Evolutionary conservation across 2,797 vertebrate genomes (phyloP).

Genomic region (Sebastes dallii): DNA sequence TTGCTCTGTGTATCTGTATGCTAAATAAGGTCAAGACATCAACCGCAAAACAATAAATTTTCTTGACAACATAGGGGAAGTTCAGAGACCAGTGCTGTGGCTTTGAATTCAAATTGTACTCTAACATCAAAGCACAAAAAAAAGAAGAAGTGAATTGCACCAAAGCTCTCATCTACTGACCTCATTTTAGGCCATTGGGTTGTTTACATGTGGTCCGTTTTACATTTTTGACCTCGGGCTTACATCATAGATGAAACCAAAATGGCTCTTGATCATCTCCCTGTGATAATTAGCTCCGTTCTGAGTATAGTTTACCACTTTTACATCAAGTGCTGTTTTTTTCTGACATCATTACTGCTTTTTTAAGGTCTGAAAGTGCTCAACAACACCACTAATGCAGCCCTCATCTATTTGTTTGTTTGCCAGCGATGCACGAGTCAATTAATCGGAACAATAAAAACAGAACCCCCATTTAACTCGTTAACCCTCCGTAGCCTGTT

Average conservation of each 20-base stretch:
- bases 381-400: slow-evolving; percentile 22
- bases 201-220: slow-evolving; percentile 53
- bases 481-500: slow-evolving; percentile 68
- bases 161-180: slow-evolving; percentile 33
- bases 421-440: slow-evolving; percentile 43
- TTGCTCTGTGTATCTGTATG: slow-evolving; percentile 32
- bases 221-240: slow-evolving; percentile 51
- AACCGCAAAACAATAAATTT: slow-evolving; percentile 61
- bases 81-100: slow-evolving; percentile 39
- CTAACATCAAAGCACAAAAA: slow-evolving; percentile 41
- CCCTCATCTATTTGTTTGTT: slow-evolving; percentile 59
- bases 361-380: slow-evolving; percentile 32
- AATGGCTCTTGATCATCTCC: slow-evolving; percentile 47
- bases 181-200: slow-evolving; percentile 45
- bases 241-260: slow-evolving; percentile 39
- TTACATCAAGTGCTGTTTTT: slow-evolving; percentile 13
- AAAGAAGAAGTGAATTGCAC: slow-evolving; percentile 18
- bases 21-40: slow-evolving; percentile 64
- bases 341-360: slow-evolving; percentile 13
- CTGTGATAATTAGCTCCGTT: slow-evolving; percentile 32
- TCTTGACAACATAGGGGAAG: slow-evolving; percentile 54
- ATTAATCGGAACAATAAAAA: slow-evolving; percentile 73
- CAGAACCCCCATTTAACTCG: slow-evolving; percentile 71
- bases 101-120: slow-evolving; percentile 48
- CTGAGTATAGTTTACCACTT: slow-evolving; percentile 25